Evolutionary conservation across 2,888 invertebrate species (phyloP).

Genomic region (Tiliacea citrago): DNA sequence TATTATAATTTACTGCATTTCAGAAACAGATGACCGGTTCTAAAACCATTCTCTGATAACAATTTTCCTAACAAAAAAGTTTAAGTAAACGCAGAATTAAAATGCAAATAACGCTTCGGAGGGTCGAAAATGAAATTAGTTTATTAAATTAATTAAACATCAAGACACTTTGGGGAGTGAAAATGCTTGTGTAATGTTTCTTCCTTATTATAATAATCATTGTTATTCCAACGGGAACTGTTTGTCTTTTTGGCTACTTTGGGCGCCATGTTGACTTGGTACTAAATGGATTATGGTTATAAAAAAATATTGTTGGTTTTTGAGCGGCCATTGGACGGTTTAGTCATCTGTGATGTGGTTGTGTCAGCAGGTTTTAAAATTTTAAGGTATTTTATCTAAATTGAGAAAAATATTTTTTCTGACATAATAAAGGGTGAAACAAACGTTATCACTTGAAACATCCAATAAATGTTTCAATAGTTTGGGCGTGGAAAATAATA

Average conservation of each 20-base stretch:
- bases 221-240: constrained; percentile 22
- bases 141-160: constrained; percentile 57
- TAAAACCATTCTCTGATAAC: not conserved
- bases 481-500: not conserved
- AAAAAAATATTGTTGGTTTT: not conserved
- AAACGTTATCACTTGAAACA: not conserved
- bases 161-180: constrained; percentile 46
- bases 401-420: not conserved
- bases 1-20: not conserved
- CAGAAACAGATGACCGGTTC: not conserved
- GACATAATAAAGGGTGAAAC: not conserved
- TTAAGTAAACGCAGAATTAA: constrained; percentile 40
- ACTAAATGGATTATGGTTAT: constrained; percentile 2
- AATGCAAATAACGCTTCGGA: constrained; percentile 45
- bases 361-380: too few species aligned
- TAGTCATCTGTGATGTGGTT: not conserved
- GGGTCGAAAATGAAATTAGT: constrained; percentile 47
- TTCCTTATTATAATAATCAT: constrained; percentile 44
- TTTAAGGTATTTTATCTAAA: not conserved
- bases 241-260: constrained; percentile 26
- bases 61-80: constrained; percentile 12
- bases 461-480: not conserved
- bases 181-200: constrained; percentile 37
- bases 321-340: not conserved
- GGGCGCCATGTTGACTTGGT: not conserved